phyloP scores from a whole-genome alignment of 2,113 vertebrate species.

The pig (Sus scrofa) region DNA sequence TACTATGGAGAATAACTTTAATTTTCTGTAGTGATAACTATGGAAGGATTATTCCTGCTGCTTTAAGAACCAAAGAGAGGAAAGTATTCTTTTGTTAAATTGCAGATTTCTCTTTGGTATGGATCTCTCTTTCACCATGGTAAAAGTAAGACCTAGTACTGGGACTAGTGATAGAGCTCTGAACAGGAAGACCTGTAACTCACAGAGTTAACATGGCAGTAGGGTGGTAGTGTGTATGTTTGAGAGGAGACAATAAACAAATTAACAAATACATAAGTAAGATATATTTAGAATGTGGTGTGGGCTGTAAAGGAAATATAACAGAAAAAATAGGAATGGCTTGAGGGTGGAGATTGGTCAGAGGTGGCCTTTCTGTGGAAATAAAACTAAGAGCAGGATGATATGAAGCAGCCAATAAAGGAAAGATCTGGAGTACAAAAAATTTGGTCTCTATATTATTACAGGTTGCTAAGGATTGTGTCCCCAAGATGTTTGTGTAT shows the following conservation, averaged over 20 bases:
- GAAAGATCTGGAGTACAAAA: not conserved
- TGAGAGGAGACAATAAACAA: not conserved
- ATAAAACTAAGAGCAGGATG: not conserved
- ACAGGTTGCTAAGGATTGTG: not conserved
- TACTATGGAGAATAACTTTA: not conserved
- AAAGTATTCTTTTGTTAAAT: not conserved
- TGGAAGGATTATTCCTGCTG: not conserved
- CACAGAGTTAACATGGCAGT: not conserved
- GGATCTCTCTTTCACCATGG: not conserved
- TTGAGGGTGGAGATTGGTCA: not conserved
- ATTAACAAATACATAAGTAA: not conserved
- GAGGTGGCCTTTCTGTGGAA: not conserved
- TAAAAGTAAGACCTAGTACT: not conserved
- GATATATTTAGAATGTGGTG: not conserved
- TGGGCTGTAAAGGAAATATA: not conserved
- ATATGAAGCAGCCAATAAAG: not conserved
- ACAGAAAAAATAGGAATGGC: not conserved
- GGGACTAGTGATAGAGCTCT: not conserved
- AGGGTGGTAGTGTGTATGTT: not conserved
- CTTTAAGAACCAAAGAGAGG: not conserved
- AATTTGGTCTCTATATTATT: not conserved
- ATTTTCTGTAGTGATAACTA: constrained; percentile 19
- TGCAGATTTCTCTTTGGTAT: constrained; percentile 1
- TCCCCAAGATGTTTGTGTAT: not conserved
- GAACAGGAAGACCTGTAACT: not conserved